Evolutionary conservation across 2,113 vertebrate species (phyloP).

Genomic region (Ictalurus punctatus): DNA sequence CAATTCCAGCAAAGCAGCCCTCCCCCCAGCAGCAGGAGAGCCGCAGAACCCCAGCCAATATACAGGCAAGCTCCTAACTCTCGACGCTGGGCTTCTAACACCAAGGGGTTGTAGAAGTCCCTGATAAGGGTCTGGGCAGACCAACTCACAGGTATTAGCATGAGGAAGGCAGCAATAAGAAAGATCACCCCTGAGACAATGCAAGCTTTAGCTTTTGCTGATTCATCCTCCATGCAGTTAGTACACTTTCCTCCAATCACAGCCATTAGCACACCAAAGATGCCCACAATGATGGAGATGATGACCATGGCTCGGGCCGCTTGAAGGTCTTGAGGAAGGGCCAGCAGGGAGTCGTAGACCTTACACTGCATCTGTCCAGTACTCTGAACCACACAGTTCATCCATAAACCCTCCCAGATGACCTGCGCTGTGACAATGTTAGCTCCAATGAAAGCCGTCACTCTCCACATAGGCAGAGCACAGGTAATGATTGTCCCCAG

Average conservation of each 20-base stretch:
- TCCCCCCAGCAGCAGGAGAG: constrained; percentile 71
- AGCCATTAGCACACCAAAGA: constrained; percentile 72
- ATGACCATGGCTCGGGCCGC: constrained; percentile 74
- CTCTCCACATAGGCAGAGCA: constrained; percentile 76
- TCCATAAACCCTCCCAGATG: constrained; percentile 79
- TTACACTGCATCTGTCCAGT: constrained; percentile 81
- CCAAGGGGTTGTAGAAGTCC: constrained; percentile 76
- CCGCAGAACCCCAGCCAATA: constrained; percentile 71
- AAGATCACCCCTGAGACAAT: constrained; percentile 73
- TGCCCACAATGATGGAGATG: constrained; percentile 70
- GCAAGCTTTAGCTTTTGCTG: constrained; percentile 73
- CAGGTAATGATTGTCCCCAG: constrained; percentile 72
- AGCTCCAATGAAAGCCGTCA: constrained; percentile 71
- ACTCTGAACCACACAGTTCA: constrained; percentile 78
- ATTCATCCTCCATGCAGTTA: constrained; percentile 75
- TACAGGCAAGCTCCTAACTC: constrained; percentile 75
- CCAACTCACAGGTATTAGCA: constrained; percentile 76
- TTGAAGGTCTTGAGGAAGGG: constrained; percentile 73
- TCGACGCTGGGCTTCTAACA: constrained; percentile 65
- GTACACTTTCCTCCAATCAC: constrained; percentile 76
- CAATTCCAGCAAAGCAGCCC: constrained; percentile 77
- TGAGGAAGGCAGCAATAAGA: constrained; percentile 67
- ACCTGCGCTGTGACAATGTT: constrained; percentile 76
- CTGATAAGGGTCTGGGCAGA: constrained; percentile 71
- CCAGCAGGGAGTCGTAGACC: constrained; percentile 75